Percentiles rank a stretch among this genome's conserved stretches.
Conservation (phyloP, 1,140 invertebrate genomes). For the Conus betulinus region DNA sequence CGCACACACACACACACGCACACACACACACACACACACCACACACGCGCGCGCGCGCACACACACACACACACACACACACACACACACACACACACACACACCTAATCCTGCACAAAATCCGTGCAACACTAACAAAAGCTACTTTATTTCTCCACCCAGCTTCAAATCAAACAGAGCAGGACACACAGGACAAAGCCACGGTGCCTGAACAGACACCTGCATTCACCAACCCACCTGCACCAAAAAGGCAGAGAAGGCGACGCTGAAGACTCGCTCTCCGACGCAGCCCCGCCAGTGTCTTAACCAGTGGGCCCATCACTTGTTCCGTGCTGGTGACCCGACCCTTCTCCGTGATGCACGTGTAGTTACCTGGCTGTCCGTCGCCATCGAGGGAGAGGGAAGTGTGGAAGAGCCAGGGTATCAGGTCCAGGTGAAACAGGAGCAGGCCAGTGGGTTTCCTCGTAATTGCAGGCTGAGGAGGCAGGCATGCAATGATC, state of each 20-base stretch:
- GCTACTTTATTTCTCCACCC: too few relatives aligned
- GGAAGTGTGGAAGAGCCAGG: neutral
- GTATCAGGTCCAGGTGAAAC: neutral
- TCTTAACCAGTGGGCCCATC: neutral
- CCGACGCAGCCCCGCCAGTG: neutral
- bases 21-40: neutral
- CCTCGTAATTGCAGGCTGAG: neutral
- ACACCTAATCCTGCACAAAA: neutral
- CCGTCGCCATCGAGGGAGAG: neutral
- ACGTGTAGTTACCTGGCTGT: neutral
- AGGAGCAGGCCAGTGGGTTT: neutral
- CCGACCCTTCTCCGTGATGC: neutral
- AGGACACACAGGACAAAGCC: too few relatives aligned
- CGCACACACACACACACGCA: too few relatives aligned
- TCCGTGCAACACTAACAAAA: neutral
- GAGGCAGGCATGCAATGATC: too few relatives aligned
- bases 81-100: conserved; percentile 9
- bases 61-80: conserved; percentile 19
- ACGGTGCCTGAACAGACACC: neutral
- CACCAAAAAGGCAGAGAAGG: neutral
- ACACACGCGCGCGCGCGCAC: too few relatives aligned
- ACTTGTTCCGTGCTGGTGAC: neutral
- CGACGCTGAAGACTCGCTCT: neutral
- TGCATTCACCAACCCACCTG: neutral
- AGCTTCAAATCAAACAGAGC: too few relatives aligned